Base-by-base conservation (phyloP, 92 coral and sea anemone species). In the Meandrina meandrites region DNA sequence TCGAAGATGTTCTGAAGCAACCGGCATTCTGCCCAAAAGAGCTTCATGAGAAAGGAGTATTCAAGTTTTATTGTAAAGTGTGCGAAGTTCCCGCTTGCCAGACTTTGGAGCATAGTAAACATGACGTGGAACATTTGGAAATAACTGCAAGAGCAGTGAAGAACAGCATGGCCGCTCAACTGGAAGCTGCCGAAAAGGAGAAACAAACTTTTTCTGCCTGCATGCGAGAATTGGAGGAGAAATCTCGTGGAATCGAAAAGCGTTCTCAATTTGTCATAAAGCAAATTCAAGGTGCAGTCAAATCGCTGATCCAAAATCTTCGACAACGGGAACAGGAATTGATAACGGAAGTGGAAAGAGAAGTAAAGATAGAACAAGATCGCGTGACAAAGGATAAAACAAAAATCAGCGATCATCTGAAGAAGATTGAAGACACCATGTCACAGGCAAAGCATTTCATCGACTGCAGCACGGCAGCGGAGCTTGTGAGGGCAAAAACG, bases 1-100 rank as follows among this genome's bases (percentile, higher is more conserved):
- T 88, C 37, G 42, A 68, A 40, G 84, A 45, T n/a, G 88, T 88
- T 11, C 70, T 83, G 17, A 88, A 69, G 69, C 73, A 88, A 0
- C 86, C 86, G 37, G 87, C 80, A 12, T 84, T 69, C 54, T 88
- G 91, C 36, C 79, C 68, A 66, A 79, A 78, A 73, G 81, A 83
- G 30, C 79, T 62, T 21, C 88, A 88, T 37, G 74, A 84, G 6
- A 88, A 53, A 51, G 88, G 83, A 51, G 56, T 88, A 40, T 84
- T 88, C 1, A 88, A 88, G 79, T 83, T 83, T 77, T 88, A 66
- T 75, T 88, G 91, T 36, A 83, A 84, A 54, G 69, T 51, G 8
- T 83, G 91, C 42, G 28, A 83, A 10, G 53, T 83, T 24, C 81
- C 87, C 30, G 88, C 66, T 5, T 88, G 88, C 37, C 88, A 81